A percentile compares a stretch with the other conserved stretches of the same genome.
phyloP scores from a whole-genome alignment of 92 coral and sea anemone species.

The Siderastrea radians region DNA sequence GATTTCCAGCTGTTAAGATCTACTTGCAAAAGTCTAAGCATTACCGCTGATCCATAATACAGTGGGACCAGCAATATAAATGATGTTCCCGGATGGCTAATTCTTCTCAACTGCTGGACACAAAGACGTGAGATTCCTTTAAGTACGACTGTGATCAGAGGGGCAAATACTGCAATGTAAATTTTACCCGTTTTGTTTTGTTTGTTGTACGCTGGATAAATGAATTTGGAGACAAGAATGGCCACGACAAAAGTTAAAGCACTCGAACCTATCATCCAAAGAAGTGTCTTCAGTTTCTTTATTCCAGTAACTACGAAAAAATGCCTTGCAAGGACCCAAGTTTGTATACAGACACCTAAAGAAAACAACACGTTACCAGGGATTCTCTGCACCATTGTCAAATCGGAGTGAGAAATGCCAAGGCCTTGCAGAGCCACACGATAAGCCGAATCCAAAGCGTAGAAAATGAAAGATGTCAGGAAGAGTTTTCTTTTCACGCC shows the following conservation, averaged over 20 bases:
- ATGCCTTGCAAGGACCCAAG: not conserved
- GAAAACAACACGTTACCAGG: not conserved
- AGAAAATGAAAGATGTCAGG: conserved; percentile 7
- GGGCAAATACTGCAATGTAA: not conserved
- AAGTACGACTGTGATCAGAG: not conserved
- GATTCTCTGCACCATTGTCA: not conserved
- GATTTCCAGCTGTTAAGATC: conserved; percentile 1
- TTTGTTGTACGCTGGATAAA: conserved; percentile 1
- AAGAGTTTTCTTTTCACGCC: conserved; percentile 1
- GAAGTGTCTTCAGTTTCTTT: not conserved
- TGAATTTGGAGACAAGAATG: not conserved
- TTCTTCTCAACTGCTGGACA: not conserved
- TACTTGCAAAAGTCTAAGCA: not conserved
- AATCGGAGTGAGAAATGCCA: not conserved
- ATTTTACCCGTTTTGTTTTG: not conserved
- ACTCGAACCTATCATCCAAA: not conserved
- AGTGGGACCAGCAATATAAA: conserved; percentile 8
- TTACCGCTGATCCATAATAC: conserved; percentile 15
- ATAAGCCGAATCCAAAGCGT: not conserved
- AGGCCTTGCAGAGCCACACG: conserved; percentile 8
- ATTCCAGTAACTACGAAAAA: not conserved
- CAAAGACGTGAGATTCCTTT: not conserved
- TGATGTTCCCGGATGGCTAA: conserved; percentile 16
- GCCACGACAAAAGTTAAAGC: not conserved
- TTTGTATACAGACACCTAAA: not conserved